Percentiles rank a stretch among this genome's conserved stretches.
These are phyloP conservation scores for Aproaerema taeniolella DNA, from an alignment of 2,888 invertebrate genomes.

Conservation along the genomic window DNA sequence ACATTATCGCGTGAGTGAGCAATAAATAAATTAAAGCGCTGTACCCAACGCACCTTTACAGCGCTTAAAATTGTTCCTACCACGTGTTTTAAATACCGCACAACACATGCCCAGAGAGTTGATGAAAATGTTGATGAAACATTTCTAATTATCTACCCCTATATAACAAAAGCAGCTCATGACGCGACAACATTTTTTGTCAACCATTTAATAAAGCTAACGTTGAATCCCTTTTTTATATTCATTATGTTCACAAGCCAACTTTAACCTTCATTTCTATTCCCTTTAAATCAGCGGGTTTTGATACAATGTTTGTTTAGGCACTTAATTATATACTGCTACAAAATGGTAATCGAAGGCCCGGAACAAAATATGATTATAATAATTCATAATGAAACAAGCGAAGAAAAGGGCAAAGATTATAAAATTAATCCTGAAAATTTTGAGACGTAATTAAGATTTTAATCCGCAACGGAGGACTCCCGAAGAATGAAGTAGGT, in stretches of 20 bases:
- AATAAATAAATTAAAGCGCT: constrained; percentile 36
- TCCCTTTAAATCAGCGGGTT: neutral
- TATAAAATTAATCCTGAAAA: constrained; percentile 60
- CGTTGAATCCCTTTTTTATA: too few relatives aligned
- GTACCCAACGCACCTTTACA: constrained; percentile 21
- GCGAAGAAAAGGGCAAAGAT: constrained; percentile 42
- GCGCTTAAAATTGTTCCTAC: constrained; percentile 13
- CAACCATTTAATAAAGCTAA: too few relatives aligned
- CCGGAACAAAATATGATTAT: constrained; percentile 22
- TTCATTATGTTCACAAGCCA: too few relatives aligned
- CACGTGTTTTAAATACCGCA: constrained; percentile 20
- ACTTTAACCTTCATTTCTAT: too few relatives aligned
- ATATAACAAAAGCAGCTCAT: too few relatives aligned
- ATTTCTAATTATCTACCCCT: constrained; percentile 1
- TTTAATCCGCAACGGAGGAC: constrained; percentile 53
- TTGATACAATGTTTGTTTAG: constrained; percentile 9
- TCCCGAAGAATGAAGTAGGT: constrained; percentile 45
- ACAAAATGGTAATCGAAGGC: constrained; percentile 19
- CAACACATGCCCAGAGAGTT: constrained; percentile 11
- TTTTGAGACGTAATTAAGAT: constrained; percentile 63
- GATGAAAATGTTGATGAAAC: constrained; percentile 12
- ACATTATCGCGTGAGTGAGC: too few relatives aligned
- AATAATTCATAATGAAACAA: constrained; percentile 36
- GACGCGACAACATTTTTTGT: too few relatives aligned
- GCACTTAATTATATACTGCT: constrained; percentile 17